A percentile compares a stretch with the other conserved stretches of the same genome.
phyloP scores from a whole-genome alignment of 2,113 vertebrate species.

The Drymodes brunneopygia region DNA sequence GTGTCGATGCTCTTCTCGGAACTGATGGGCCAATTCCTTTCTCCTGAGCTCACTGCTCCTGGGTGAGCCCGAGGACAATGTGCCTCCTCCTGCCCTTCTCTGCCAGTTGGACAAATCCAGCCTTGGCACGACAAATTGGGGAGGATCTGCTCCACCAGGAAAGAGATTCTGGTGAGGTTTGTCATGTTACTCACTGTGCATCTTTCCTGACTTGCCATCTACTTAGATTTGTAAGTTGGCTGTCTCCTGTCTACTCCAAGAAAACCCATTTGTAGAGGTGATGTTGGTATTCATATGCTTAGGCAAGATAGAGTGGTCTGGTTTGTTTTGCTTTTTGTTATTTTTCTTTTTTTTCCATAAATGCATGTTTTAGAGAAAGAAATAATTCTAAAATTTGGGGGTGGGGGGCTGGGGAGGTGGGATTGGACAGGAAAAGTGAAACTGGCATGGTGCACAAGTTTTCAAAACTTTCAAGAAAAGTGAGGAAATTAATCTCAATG shows the following conservation, averaged over 20 bases:
- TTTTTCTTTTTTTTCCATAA: neutral
- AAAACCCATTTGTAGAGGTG: neutral
- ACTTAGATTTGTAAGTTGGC: neutral
- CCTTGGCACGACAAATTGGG: neutral
- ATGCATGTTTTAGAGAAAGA: neutral
- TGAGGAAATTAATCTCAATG: neutral
- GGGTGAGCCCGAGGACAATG: neutral
- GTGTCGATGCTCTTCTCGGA: conserved; percentile 26
- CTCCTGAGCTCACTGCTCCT: conserved; percentile 18
- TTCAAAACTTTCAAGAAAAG: neutral
- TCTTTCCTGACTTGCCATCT: neutral
- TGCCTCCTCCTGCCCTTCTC: neutral
- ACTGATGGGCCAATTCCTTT: conserved; percentile 33
- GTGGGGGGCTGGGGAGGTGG: too few species aligned
- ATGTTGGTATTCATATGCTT: neutral
- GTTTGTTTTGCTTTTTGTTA: neutral
- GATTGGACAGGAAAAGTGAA: neutral
- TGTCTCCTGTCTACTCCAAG: neutral
- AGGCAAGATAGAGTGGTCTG: neutral
- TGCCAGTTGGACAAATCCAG: neutral
- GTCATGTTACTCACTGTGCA: neutral
- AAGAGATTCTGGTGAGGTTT: neutral
- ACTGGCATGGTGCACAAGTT: neutral
- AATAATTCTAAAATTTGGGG: neutral
- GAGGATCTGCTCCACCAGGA: neutral